phyloP scores from a whole-genome alignment of 2,797 vertebrate genomes.

The Pelodytes ibericus region DNA sequence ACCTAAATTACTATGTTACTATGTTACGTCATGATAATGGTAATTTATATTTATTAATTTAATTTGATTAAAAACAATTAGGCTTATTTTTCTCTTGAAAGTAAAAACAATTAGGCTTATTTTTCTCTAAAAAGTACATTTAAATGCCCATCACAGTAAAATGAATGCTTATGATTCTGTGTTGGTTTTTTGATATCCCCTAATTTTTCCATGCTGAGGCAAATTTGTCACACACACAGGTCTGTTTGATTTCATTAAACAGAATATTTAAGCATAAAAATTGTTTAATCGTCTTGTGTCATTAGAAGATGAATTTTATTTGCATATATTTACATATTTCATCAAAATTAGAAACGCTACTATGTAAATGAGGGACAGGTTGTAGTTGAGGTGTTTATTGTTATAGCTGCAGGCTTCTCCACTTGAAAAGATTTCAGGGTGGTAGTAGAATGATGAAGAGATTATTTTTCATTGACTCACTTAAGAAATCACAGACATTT shows the following conservation, averaged over 20 bases:
- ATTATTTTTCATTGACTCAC: conserved; percentile 45
- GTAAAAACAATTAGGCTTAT: too few species aligned
- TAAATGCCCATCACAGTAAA: conserved; percentile 58
- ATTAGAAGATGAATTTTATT: conserved; percentile 98
- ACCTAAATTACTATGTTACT: too few species aligned
- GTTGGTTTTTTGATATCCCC: conserved; percentile 76
- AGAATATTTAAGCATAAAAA: conserved; percentile 99
- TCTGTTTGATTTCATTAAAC: conserved; percentile 99
- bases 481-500: conserved; percentile 54
- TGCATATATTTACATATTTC: conserved; percentile 98
- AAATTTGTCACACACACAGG: conserved; percentile 88
- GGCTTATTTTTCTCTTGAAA: conserved; percentile 6
- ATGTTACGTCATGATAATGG: too few species aligned
- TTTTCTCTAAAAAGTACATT: conserved; percentile 56
- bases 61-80: conserved; percentile 27
- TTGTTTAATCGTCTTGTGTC: conserved; percentile 98
- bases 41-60: background rate
- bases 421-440: conserved; percentile 79
- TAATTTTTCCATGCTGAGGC: conserved; percentile 86
- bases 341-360: conserved; percentile 87
- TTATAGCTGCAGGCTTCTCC: conserved; percentile 89
- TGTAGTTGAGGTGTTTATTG: conserved; percentile 94
- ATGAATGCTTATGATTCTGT: conserved; percentile 61
- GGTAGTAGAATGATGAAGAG: conserved; percentile 62
- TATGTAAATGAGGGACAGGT: conserved; percentile 93